Conservation (phyloP, 1,140 invertebrate genomes). For the Pseudomyrmex pallidus region DNA sequence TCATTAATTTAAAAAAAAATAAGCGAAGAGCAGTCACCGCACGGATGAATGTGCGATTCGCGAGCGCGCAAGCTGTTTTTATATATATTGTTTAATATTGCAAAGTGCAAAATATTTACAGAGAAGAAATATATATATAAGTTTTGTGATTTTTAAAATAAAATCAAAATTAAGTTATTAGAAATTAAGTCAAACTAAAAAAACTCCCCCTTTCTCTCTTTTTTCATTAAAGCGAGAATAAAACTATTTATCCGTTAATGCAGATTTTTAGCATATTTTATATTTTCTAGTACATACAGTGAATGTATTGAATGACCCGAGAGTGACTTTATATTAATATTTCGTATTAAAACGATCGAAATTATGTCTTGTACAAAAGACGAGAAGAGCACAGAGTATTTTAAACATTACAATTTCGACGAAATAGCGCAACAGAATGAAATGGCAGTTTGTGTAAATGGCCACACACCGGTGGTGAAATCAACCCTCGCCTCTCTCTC, state of each 20-base stretch:
- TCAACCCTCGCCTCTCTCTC: not conserved
- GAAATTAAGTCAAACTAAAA: too few relatives aligned
- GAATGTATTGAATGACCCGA: too few relatives aligned
- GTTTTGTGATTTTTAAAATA: too few relatives aligned
- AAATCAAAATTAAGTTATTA: too few relatives aligned
- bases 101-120: not conserved
- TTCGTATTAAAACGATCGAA: not conserved
- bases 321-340: not conserved
- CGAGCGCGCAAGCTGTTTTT: not conserved
- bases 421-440: not conserved
- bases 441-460: slow-evolving; percentile 6
- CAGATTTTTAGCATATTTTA: not conserved
- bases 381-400: not conserved
- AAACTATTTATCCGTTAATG: not conserved
- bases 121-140: not conserved
- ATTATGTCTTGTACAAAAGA: not conserved
- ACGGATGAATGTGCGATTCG: not conserved
- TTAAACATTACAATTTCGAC: slow-evolving; percentile 20
- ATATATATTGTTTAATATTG: not conserved
- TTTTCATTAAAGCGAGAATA: not conserved
- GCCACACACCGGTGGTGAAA: slow-evolving; percentile 12
- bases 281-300: not conserved
- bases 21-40: not conserved
- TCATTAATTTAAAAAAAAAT: slow-evolving; percentile 39
- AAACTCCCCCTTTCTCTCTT: too few relatives aligned